phyloP scores from a whole-genome alignment of 2,888 invertebrate genomes.

The Nineta flava region DNA sequence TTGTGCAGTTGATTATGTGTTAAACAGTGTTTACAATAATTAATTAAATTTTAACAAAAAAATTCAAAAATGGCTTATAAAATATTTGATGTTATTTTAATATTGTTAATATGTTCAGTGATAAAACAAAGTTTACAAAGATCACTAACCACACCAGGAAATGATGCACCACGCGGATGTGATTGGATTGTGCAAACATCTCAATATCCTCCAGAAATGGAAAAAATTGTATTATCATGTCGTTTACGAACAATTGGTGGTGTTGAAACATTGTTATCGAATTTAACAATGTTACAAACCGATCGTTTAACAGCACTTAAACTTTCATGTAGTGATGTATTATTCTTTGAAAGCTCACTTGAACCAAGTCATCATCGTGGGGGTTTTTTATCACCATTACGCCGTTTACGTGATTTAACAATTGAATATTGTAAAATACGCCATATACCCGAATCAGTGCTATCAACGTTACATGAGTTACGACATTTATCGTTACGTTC shows the following conservation, averaged over 20 bases:
- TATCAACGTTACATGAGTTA: constrained; percentile 49
- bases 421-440: constrained; percentile 66
- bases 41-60: neutral
- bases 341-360: constrained; percentile 56
- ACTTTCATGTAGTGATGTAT: constrained; percentile 56
- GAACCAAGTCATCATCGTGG: constrained; percentile 29
- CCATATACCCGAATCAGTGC: constrained; percentile 51
- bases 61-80: neutral
- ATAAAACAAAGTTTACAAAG: constrained; percentile 9
- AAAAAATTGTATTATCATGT: constrained; percentile 43
- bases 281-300: constrained; percentile 49
- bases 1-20: neutral
- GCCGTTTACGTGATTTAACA: constrained; percentile 46
- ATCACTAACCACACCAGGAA: constrained; percentile 30
- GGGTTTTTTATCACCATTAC: constrained; percentile 42
- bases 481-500: constrained; percentile 51
- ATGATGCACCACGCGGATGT: constrained; percentile 54
- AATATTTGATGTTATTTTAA: no score
- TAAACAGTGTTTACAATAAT: neutral
- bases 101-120: no score
- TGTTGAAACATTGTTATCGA: constrained; percentile 49
- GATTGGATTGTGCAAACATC: constrained; percentile 47
- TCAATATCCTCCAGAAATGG: constrained; percentile 33
- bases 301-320: constrained; percentile 50
- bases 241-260: constrained; percentile 55